Evolutionary conservation across 2,113 vertebrate genomes (phyloP).

Genomic region (Corynorhinus townsendii): DNA sequence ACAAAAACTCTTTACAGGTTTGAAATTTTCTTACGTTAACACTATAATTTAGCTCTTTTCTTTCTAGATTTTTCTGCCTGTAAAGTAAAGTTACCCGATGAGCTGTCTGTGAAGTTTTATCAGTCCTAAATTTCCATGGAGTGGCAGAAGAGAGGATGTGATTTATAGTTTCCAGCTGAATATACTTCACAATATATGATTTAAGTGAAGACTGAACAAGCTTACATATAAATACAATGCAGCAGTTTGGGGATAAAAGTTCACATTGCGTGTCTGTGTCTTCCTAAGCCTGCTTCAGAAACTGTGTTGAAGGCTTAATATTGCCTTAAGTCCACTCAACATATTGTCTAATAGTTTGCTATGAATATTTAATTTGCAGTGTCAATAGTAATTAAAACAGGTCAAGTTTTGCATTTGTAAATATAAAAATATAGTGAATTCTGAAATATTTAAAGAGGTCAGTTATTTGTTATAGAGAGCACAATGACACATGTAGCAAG

Average conservation of each 20-base stretch:
- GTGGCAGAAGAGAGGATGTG: neutral
- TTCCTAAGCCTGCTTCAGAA: neutral
- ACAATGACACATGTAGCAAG: neutral
- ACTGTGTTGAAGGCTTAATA: neutral
- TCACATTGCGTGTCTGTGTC: neutral
- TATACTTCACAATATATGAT: neutral
- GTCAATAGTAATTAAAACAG: constrained; percentile 1
- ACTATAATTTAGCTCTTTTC: neutral
- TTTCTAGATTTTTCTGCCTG: neutral
- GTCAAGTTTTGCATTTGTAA: constrained; percentile 24
- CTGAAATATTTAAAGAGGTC: neutral
- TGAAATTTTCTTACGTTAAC: too few relatives aligned
- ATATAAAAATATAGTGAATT: neutral
- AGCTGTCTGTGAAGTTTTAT: neutral
- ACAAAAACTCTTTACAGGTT: too few relatives aligned
- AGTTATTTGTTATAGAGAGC: neutral
- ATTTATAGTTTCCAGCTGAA: neutral
- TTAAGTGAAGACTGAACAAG: neutral
- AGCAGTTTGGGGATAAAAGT: neutral
- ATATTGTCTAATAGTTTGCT: neutral
- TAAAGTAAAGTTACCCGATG: neutral
- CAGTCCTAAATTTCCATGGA: neutral
- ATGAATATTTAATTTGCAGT: neutral
- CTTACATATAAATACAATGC: neutral
- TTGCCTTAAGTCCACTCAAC: neutral